These are phyloP conservation scores for Struthio camelus DNA, from an alignment of 2,113 vertebrate genomes.

Conservation along the genomic window DNA sequence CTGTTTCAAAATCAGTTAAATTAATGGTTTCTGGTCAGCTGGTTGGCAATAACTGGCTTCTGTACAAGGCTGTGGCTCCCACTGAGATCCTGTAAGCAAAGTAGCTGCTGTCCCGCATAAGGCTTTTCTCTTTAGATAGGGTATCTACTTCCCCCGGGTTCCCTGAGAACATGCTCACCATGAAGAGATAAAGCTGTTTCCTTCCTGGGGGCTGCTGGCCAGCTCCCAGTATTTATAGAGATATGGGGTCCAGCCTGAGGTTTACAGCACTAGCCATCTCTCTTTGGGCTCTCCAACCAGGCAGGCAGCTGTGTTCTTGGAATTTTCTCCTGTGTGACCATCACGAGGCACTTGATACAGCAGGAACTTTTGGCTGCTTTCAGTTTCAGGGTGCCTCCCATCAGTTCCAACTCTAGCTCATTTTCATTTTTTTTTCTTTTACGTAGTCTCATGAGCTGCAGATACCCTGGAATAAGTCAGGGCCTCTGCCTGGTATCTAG, in stretches of 20 bases:
- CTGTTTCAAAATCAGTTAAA: background rate
- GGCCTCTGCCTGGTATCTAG: background rate
- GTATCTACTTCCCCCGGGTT: background rate
- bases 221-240: background rate
- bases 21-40: background rate
- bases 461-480: background rate
- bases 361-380: background rate
- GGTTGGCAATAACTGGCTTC: background rate
- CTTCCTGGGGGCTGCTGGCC: background rate
- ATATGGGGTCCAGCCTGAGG: accelerated
- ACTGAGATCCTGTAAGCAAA: background rate
- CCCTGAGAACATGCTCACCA: background rate
- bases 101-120: background rate
- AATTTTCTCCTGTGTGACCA: background rate
- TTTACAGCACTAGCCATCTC: background rate
- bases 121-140: background rate
- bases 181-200: background rate
- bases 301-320: background rate
- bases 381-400: background rate
- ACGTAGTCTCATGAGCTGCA: background rate
- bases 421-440: background rate
- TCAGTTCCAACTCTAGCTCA: background rate
- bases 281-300: background rate
- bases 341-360: background rate
- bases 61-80: background rate